Base-by-base conservation (phyloP, 2,888 invertebrate genomes). In the Apoda limacodes region DNA sequence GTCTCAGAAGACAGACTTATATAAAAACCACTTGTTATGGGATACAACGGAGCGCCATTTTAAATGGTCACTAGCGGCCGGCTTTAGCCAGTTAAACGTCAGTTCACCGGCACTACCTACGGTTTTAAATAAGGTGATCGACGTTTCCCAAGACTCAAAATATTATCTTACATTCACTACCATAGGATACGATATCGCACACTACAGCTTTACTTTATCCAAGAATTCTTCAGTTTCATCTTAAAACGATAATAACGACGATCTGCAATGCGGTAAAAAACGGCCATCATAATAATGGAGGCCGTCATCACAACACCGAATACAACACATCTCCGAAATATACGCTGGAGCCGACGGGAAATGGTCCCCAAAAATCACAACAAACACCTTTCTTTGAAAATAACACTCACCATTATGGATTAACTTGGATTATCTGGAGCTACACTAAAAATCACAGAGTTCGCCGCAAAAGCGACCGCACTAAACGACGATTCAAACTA, bases 401-500 rank as follows among this genome's bases (percentile, higher is more conserved):
- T 63, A 71, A 60, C 82, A 82, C 82, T 81, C 81, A 82, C 82
- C 82, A 82, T 82, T 60, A 76, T 78, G 71, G 82, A 82, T 82
- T 81, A 81, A 80, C 72, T 78, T 76, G 81, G 82, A 82, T 82
- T 80, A 78, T 71, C 80, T 70, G 76, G 75, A 75, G 80, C 81
- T 81, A 82, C 81, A 81, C 81, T 81, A 82, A 81, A 76, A 78
- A 78, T 81, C 81, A 78, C 80, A 78, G 78, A 71, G 72, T 70
- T 71, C 69, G 80, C 72, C 82, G 78, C 78, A 67, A 75, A 68
- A 75, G 76, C 82, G 76, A 76, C 76, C 75, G 52, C 74, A 71
- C 80, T 61, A 65, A 72, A 67, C 81, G 80, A 80, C 75, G 78
- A 68, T 71, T 74, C 60, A 70, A 74, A 70, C 80, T 80, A 80